phyloP scores from a whole-genome alignment of 2,113 vertebrate genomes.

The Pollachius pollachius region DNA sequence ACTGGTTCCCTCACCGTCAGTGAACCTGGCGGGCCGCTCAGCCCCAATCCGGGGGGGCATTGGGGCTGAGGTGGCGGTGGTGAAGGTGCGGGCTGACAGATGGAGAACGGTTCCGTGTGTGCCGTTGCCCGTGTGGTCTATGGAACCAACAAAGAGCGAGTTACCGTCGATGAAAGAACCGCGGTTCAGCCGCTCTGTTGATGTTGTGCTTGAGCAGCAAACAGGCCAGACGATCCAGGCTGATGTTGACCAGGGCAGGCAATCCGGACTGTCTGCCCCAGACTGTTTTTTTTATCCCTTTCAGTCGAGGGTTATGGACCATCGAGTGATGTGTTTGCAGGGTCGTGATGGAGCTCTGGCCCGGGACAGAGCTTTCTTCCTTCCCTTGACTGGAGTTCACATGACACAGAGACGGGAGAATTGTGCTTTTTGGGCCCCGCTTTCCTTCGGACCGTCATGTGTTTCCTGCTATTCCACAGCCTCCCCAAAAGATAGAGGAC shows the following conservation, averaged over 20 bases:
- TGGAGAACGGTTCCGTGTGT: constrained; percentile 15
- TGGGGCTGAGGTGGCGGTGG: neutral
- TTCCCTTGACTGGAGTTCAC: constrained; percentile 13
- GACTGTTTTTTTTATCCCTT: constrained; percentile 21
- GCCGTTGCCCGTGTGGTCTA: constrained; percentile 56
- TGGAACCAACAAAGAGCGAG: constrained; percentile 34
- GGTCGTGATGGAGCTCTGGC: constrained; percentile 33
- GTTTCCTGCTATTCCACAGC: constrained; percentile 9
- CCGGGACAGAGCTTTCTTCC: constrained; percentile 18
- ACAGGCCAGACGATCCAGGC: constrained; percentile 38
- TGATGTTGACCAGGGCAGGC: constrained; percentile 7
- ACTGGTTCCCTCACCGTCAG: constrained; percentile 32
- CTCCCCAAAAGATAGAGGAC: constrained; percentile 16
- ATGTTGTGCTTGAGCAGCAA: constrained; percentile 8
- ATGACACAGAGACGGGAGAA: constrained; percentile 12
- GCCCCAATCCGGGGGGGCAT: too few relatives aligned
- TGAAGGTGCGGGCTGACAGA: neutral
- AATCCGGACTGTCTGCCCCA: neutral
- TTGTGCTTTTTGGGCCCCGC: constrained; percentile 52
- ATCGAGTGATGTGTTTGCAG: constrained; percentile 52
- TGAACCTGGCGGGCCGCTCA: too few relatives aligned
- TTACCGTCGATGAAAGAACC: constrained; percentile 46
- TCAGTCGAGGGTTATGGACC: constrained; percentile 35
- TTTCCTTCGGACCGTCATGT: constrained; percentile 15
- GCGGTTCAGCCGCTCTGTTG: constrained; percentile 16